Evolutionary conservation across 2,113 vertebrate genomes (phyloP).

Genomic region (cat (Felis catus)): DNA sequence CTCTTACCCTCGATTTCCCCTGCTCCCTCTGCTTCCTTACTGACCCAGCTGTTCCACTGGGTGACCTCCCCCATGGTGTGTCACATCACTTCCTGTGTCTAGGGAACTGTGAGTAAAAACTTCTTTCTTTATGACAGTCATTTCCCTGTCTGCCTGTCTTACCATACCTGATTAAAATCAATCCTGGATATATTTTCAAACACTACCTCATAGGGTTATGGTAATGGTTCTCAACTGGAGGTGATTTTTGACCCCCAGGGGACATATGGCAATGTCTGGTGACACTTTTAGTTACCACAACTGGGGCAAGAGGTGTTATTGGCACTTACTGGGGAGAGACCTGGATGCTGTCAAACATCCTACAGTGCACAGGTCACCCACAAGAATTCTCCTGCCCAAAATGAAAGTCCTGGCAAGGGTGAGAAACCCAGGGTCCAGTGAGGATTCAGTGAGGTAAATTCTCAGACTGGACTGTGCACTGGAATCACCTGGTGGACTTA

Average conservation of each 20-base stretch:
- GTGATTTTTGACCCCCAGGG: background rate
- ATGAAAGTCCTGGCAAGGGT: background rate
- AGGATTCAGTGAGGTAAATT: background rate
- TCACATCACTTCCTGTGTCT: background rate
- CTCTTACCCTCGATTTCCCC: background rate
- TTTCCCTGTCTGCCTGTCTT: background rate
- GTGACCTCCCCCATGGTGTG: background rate
- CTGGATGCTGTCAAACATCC: no score
- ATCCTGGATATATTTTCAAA: background rate
- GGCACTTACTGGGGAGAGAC: background rate
- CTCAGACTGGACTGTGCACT: fast-evolving
- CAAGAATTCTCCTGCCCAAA: background rate
- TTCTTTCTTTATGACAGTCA: background rate
- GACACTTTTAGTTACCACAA: background rate
- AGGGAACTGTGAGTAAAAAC: background rate
- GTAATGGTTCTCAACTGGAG: background rate
- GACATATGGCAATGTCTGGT: background rate
- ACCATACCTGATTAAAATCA: no score
- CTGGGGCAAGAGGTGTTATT: background rate
- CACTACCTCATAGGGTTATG: no score
- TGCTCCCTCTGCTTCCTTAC: background rate
- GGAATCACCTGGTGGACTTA: background rate
- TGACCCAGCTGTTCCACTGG: fast-evolving
- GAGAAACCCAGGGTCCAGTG: background rate
- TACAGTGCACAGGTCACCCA: no score